Percentiles rank a stretch among this genome's conserved stretches.
Conservation (phyloP, 2,888 invertebrate genomes). For the Melitaea athalia region DNA sequence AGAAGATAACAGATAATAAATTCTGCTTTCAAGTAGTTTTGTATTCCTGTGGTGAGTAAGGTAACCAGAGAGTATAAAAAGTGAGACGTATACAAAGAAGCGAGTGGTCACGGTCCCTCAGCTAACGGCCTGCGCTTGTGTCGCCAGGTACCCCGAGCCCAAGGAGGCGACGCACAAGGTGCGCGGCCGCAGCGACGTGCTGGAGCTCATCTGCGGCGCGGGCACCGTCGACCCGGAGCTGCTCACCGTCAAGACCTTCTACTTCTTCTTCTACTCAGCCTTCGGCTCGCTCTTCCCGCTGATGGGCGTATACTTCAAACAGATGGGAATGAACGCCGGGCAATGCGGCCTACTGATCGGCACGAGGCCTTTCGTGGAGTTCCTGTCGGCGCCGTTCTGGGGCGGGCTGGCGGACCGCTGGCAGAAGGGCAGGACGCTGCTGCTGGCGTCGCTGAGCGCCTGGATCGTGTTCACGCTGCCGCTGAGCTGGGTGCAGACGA, state of each 20-base stretch:
- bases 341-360: slow-evolving; percentile 98
- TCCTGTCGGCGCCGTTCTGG: slow-evolving; percentile 99
- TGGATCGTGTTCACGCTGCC: slow-evolving; percentile 99
- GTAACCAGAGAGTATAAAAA: too few relatives aligned
- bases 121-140: background rate
- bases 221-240: slow-evolving; percentile 93
- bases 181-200: slow-evolving; percentile 91
- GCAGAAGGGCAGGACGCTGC: slow-evolving; percentile 92
- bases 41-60: too few relatives aligned
- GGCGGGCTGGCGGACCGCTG: slow-evolving; percentile 95
- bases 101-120: too few relatives aligned
- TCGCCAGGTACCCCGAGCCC: slow-evolving; percentile 88
- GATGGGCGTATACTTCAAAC: slow-evolving; percentile 99
- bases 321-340: slow-evolving; percentile 99
- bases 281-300: slow-evolving; percentile 99
- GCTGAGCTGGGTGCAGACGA: slow-evolving; percentile 96
- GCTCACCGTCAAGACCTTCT: slow-evolving; percentile 97
- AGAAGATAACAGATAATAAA: too few relatives aligned
- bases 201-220: slow-evolving; percentile 92
- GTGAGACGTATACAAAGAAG: too few relatives aligned
- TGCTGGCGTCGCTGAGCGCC: slow-evolving; percentile 94
- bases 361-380: slow-evolving; percentile 97
- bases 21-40: too few relatives aligned
- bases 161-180: slow-evolving; percentile 95
- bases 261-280: slow-evolving; percentile 99